Conservation (phyloP, 2,888 invertebrate genomes). For the Troglohyphantes excavatus region DNA sequence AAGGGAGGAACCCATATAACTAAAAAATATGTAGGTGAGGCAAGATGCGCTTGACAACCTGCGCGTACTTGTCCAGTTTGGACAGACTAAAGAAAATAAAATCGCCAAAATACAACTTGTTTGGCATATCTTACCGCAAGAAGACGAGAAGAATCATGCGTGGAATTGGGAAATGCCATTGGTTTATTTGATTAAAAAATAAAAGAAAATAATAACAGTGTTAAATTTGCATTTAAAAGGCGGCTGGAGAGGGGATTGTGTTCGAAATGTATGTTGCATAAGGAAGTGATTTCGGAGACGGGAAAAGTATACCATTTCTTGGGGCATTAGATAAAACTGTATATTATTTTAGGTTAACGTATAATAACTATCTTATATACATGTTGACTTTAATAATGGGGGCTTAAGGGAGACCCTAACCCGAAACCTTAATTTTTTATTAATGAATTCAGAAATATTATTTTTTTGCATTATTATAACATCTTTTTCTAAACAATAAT, state of each 20-base stretch:
- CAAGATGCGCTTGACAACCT: slow-evolving; percentile 58
- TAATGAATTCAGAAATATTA: too few relatives aligned
- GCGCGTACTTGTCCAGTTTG: slow-evolving; percentile 39
- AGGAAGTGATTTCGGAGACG: not conserved
- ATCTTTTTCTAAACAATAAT: too few relatives aligned
- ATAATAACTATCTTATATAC: too few relatives aligned
- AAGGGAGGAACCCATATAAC: slow-evolving; percentile 23
- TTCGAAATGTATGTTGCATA: not conserved
- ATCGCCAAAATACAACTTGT: slow-evolving; percentile 23
- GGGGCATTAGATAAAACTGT: not conserved
- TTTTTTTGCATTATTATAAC: too few relatives aligned
- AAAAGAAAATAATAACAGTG: not conserved
- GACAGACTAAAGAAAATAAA: slow-evolving; percentile 29
- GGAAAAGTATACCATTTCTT: not conserved
- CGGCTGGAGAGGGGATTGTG: not conserved
- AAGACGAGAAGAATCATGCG: slow-evolving; percentile 7
- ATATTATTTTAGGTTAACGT: not conserved
- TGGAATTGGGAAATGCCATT: not conserved
- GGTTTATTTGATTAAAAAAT: slow-evolving; percentile 4
- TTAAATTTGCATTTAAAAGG: not conserved
- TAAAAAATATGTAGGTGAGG: slow-evolving; percentile 69
- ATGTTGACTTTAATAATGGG: too few relatives aligned
- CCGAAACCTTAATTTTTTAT: too few relatives aligned
- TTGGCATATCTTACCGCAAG: slow-evolving; percentile 32
- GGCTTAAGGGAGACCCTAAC: too few relatives aligned